Evolutionary conservation across 2,113 vertebrate species (phyloP), one percentile per base, ranked within the genome.

Genomic region (Aphyosemion australe): DNA sequence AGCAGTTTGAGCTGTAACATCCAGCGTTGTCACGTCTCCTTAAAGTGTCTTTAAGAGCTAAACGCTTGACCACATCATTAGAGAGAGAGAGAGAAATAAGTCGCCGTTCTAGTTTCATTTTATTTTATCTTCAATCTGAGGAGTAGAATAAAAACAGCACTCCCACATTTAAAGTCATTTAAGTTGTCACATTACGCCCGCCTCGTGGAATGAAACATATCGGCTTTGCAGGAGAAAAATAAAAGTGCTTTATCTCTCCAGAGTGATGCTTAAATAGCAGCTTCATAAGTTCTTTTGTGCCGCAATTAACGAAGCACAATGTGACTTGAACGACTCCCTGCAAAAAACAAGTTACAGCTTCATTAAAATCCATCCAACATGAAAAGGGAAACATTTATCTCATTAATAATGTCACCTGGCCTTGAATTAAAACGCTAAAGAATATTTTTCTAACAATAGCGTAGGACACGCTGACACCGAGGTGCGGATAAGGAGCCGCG

Each of bases 51-150:
- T 73, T 8, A 46, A 52, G 80, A 61, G 69, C 26, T 9, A 26
- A 65, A 53, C 75, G 58, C 62, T 55, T 82, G 77, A 76, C 66
- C 57, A 55, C 74, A 78, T 80, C 68, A 80, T 55, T 69, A 34
- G 48, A 18, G 54, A 51, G 61, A 26, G 39, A 31, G 43, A 59
- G 58, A 47, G n/a, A n/a, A n/a, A 16, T 47, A 15, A 50, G 26
- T 3, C 37, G 19, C 58, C 41, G 7, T 47, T 9, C 45, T 47
- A n/a, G 6, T 37, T 37, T 55, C 65, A 32, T 32, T 11, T 59
- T 31, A 54, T 20, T 32, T 46, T 60, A 32, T 31, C 32, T 42
- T 54, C 56, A 47, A 14, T 19, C 21, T 3, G 16, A 19, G 58
- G 51, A 57, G 59, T 16, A 11, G 31, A 52, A 41, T 49, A 0